phyloP scores from a whole-genome alignment of 2,888 invertebrate species.

The Charanyca ferruginea region DNA sequence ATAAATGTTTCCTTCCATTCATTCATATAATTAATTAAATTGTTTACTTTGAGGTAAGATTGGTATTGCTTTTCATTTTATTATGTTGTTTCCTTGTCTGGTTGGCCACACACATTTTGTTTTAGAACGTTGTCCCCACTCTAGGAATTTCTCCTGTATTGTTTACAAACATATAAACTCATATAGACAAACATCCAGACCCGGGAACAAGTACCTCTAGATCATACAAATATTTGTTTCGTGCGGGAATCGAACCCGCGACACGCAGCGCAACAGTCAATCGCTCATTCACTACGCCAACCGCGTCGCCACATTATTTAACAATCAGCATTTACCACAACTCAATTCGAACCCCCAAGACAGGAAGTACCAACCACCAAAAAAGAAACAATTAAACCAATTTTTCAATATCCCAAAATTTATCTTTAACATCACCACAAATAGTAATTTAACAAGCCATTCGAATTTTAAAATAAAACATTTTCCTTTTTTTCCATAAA shows the following conservation, averaged over 20 bases:
- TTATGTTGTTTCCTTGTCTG: no score
- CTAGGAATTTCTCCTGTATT: no score
- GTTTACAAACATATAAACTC: no score
- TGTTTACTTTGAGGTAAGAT: not conserved
- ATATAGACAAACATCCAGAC: no score
- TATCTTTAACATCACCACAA: constrained; percentile 52
- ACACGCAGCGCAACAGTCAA: no score
- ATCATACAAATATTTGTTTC: no score
- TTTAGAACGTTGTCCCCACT: no score
- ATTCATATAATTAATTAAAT: constrained; percentile 9
- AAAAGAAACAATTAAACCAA: constrained; percentile 47
- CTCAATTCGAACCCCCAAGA: not conserved
- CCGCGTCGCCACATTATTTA: no score
- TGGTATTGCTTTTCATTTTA: not conserved
- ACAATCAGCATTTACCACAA: not conserved
- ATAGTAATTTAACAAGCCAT: constrained; percentile 63
- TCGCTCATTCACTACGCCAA: no score
- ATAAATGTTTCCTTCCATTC: constrained; percentile 7
- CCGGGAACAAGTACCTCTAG: no score
- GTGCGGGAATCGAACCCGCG: no score
- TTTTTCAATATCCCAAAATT: constrained; percentile 50
- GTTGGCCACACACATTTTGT: no score
- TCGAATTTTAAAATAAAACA: constrained; percentile 47
- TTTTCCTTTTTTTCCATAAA: constrained; percentile 54
- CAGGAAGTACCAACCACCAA: constrained; percentile 27